Evolutionary conservation across 1,140 invertebrate species (phyloP).

Genomic region (Steinernema khuongi): DNA sequence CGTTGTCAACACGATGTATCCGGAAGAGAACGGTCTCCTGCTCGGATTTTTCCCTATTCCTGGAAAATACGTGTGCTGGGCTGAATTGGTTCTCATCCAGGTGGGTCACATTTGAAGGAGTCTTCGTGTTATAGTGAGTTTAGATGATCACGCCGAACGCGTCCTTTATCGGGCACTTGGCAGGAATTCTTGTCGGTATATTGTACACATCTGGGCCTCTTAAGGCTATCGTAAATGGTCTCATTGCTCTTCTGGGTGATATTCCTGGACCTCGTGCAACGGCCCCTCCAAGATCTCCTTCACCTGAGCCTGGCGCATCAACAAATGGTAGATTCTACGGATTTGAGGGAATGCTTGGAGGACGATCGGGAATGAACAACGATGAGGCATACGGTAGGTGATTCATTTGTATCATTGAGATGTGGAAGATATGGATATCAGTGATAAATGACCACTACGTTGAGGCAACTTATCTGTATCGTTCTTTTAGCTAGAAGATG

Average conservation of each 20-base stretch:
- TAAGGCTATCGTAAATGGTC: slow-evolving; percentile 36
- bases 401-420: not conserved
- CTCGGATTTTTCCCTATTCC: slow-evolving; percentile 64
- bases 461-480: too few relatives aligned
- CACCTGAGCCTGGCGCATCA: not conserved
- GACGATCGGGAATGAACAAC: not conserved
- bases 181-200: slow-evolving; percentile 69
- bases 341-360: not conserved
- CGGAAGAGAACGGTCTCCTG: slow-evolving; percentile 60
- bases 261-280: not conserved
- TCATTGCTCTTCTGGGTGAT: not conserved
- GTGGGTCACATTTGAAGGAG: slow-evolving; percentile 61
- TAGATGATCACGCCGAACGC: slow-evolving; percentile 61
- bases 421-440: not conserved
- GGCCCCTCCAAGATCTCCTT: not conserved
- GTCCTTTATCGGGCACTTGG: slow-evolving; percentile 68
- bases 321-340: not conserved
- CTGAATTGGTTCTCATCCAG: slow-evolving; percentile 69
- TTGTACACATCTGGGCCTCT: slow-evolving; percentile 67
- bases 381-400: slow-evolving; percentile 2
- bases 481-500: slow-evolving; percentile 6
- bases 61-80: slow-evolving; percentile 67
- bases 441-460: too few relatives aligned
- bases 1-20: slow-evolving; percentile 62
- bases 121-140: slow-evolving; percentile 12